phyloP scores from a whole-genome alignment of 2,797 vertebrate genomes.

The Podarcis siculus region DNA sequence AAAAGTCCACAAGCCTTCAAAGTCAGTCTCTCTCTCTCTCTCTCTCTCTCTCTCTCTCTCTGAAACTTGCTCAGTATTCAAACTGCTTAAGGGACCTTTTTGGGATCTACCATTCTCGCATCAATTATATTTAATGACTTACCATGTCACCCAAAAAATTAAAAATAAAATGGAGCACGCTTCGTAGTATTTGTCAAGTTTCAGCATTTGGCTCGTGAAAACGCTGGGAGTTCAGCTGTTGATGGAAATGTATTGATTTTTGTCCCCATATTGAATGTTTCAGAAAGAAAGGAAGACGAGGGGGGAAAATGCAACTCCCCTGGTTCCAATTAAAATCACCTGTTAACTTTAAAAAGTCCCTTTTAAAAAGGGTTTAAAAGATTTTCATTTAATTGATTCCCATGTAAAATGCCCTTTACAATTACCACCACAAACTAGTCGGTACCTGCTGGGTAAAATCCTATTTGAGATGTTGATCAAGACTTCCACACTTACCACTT shows the following conservation, averaged over 20 bases:
- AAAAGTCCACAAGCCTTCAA: too few relatives aligned
- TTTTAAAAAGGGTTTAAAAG: slow-evolving; percentile 97
- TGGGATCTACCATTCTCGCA: not conserved
- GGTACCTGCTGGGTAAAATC: slow-evolving; percentile 95
- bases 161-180: slow-evolving; percentile 15
- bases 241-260: slow-evolving; percentile 83
- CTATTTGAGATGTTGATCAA: slow-evolving; percentile 99
- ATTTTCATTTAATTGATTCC: slow-evolving; percentile 98
- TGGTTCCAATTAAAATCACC: slow-evolving; percentile 98
- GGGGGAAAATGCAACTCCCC: slow-evolving; percentile 81
- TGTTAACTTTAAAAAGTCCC: slow-evolving; percentile 96
- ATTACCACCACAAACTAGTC: slow-evolving; percentile 93
- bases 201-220: slow-evolving; percentile 70
- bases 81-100: not conserved
- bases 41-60: not conserved
- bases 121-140: slow-evolving; percentile 10
- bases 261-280: slow-evolving; percentile 88
- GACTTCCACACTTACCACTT: slow-evolving; percentile 92
- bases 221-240: slow-evolving; percentile 78
- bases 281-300: slow-evolving; percentile 70
- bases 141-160: not conserved
- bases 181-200: slow-evolving; percentile 60
- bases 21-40: not conserved
- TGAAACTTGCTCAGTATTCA: not conserved
- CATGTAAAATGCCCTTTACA: slow-evolving; percentile 91